Base-by-base conservation (phyloP, 2,888 invertebrate genomes). In the Salticus scenicus region DNA sequence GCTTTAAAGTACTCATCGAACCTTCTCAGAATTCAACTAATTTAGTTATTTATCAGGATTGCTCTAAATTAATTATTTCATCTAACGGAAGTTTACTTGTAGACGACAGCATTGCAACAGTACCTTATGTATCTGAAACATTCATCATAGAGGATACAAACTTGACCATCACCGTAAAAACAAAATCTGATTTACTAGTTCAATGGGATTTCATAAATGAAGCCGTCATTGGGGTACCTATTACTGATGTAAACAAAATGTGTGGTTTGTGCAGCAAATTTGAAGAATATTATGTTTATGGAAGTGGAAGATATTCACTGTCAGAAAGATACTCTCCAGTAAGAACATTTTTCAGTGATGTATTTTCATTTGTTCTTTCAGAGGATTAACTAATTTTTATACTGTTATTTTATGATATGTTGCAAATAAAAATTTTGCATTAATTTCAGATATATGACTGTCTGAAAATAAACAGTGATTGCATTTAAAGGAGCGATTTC, bases 231-330 rank as follows among this genome's bases (percentile, higher is more conserved):
- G 79, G 70, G 2, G 66, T 75, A 12, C 85, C 85, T 10, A 0
- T 69, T 4, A 51, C 70, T n/a, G 30, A n/a, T 5, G 33, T 30
- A 10, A 31, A 33, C 20, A 24, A 37, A 30, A 24, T 70, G 28
- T 79, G 85, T 47, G 85, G 85, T 17, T 24, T 85, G 4, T 85
- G 85, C 37, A 70, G 75, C 0, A 71, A n/a, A n/a, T 63, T 66
- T 20, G 70, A 75, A 41, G 64, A 67, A 10, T 42, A 84, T 42
- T 72, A 67, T 27, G n/a, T 0, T 7, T 1, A 12, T 1, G 12
- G 24, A 0, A 20, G 7, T 67, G 37, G 67, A 33, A 67, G 4
- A n/a, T 67, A 33, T 28, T 14, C 1, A 8, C 12, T 67, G n/a
- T n/a, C 67, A 0, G 33, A 37, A n/a, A 31, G 37, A 31, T 20